Evolutionary conservation across 2,797 vertebrate species (phyloP), one percentile per base, ranked within the genome.

Genomic region (Scolopax bukidnonensis): DNA sequence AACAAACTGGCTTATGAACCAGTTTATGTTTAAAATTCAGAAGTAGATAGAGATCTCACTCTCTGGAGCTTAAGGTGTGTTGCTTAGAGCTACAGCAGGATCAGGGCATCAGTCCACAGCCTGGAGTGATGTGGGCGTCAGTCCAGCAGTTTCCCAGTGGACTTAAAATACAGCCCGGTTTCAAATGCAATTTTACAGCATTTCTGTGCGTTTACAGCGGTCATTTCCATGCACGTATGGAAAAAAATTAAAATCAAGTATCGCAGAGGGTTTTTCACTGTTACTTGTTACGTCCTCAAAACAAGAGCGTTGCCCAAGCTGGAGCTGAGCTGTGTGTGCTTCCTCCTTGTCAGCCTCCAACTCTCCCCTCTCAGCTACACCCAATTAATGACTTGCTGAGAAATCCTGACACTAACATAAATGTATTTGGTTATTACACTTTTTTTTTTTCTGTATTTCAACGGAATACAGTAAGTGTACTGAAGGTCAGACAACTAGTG

Each of bases 171-270:
- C 73, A 82, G 60, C 80, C 51, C 0, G 0, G n/a, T 32, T 59
- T 64, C 32, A 41, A 41, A 36, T 43, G 78, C 32, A n/a, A 4
- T 32, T 50, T 19, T 36, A 14, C 41, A 84, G 73, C 40, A 33
- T 89, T 53, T 68, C 48, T 96, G 96, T 96, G 96, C 77, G 56
- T 90, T 78, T 81, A 0, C 1, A 96, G 96, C 68, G 11, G 84
- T 92, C 12, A 0, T 36, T 84, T 67, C 53, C 38, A 7, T 16
- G 45, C 8, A 0, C 0, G 12, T 93, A 65, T 53, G 28, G 28
- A 53, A 53, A 53, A 51, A 50, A 15, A 25, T 5, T 32, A 75
- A 89, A 89, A 89, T 83, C 73, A 90, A 87, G 85, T 90, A 36
- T 84, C 41, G 20, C 16, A 33, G 28, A 60, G 15, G 9, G 11